A percentile compares a stretch with the other conserved stretches of the same genome.
These are phyloP conservation scores for Porphyrio hochstetteri DNA, from an alignment of 2,113 vertebrate species.

Conservation along the genomic window DNA sequence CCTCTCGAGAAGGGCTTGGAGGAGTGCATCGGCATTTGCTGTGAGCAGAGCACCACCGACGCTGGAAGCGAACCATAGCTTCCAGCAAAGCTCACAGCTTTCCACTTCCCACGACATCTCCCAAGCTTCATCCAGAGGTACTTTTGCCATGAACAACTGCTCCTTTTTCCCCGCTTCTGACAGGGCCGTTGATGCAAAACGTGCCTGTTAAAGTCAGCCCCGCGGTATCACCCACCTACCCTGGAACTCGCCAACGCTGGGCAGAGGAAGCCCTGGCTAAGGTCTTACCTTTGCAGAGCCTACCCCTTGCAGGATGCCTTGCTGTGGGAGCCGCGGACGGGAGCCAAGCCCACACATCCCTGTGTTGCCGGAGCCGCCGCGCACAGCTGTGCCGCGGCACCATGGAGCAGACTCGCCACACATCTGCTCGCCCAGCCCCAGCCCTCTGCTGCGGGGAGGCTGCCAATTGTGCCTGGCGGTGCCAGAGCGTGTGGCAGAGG, in stretches of 20 bases:
- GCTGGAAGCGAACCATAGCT: accelerated
- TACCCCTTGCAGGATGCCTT: accelerated
- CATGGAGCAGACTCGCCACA: background rate
- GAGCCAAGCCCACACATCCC: background rate
- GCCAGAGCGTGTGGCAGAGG: background rate
- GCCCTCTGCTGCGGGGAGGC: background rate
- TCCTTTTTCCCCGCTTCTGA: background rate
- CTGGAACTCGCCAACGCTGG: accelerated
- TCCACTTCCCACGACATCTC: accelerated
- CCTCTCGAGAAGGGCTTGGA: accelerated
- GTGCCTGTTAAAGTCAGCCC: accelerated
- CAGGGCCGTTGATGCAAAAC: background rate
- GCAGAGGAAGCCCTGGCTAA: accelerated
- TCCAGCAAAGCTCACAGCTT: background rate
- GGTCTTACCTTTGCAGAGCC: background rate
- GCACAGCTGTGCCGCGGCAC: background rate
- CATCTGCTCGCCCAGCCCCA: conserved; percentile 9
- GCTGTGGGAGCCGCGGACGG: background rate
- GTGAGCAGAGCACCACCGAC: accelerated
- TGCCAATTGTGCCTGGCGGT: background rate
- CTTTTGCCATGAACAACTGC: background rate
- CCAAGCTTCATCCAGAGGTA: background rate
- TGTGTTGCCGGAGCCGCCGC: background rate
- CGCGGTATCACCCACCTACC: background rate
- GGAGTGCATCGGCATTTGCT: accelerated